phyloP scores from a whole-genome alignment of 1,140 invertebrate genomes.

The Akabosia matsudoensis region DNA sequence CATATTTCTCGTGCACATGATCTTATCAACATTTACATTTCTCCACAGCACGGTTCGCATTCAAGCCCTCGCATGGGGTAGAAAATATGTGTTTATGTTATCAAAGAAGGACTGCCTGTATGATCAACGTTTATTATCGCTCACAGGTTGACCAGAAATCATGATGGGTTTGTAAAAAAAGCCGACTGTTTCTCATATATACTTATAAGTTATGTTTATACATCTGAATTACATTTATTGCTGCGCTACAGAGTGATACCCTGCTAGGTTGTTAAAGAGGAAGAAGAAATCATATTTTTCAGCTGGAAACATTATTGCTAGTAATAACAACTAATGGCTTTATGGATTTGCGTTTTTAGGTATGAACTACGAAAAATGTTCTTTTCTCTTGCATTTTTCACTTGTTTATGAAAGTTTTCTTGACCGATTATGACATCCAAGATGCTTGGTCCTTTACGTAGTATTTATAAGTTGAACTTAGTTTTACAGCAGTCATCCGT shows the following conservation, averaged over 20 bases:
- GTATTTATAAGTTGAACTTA: neutral
- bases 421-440: neutral
- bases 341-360: neutral
- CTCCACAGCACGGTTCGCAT: neutral
- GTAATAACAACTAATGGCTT: conserved; percentile 21
- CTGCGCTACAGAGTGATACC: neutral
- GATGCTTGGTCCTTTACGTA: neutral
- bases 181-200: neutral
- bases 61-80: neutral
- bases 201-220: neutral
- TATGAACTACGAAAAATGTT: too few relatives aligned
- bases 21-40: conserved; percentile 22
- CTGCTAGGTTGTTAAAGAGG: neutral
- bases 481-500: neutral
- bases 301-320: neutral
- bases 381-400: too few relatives aligned
- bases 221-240: neutral
- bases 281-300: conserved; percentile 3
- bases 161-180: too few relatives aligned
- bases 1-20: neutral
- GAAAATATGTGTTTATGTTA: neutral
- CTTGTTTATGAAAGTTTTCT: neutral
- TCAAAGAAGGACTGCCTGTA: neutral
- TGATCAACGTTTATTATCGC: neutral
- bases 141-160: neutral